A percentile compares a stretch with the other conserved stretches of the same genome.
phyloP scores from a whole-genome alignment of 2,888 invertebrate species.

The Athrips mouffetella region DNA sequence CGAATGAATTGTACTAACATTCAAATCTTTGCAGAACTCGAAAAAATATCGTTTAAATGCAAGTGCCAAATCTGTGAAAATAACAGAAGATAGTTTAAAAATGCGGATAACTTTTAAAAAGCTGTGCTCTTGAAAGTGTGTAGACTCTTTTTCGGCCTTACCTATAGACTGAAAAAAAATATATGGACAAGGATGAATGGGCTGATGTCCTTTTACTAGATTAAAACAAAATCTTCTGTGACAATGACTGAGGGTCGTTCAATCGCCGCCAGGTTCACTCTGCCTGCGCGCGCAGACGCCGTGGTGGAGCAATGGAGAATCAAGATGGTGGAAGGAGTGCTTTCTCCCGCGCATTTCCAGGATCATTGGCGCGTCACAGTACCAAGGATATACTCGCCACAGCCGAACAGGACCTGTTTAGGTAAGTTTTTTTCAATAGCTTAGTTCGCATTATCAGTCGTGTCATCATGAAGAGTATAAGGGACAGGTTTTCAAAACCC shows the following conservation, averaged over 20 bases:
- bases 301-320: constrained; percentile 77
- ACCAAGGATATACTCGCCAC: constrained; percentile 85
- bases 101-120: no score
- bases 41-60: background rate
- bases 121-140: no score
- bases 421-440: constrained; percentile 55
- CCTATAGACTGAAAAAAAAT: no score
- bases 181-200: no score
- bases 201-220: no score
- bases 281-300: constrained; percentile 62
- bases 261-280: constrained; percentile 48
- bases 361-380: constrained; percentile 86
- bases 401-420: constrained; percentile 82
- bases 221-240: background rate
- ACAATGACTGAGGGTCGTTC: constrained; percentile 32
- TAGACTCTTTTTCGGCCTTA: no score
- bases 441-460: no score
- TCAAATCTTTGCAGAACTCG: background rate
- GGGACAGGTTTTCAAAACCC: no score
- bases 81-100: no score
- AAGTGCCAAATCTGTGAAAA: no score
- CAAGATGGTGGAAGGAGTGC: constrained; percentile 78
- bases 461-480: no score
- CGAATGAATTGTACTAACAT: no score
- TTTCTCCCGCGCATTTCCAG: constrained; percentile 81